Conservation (phyloP, 1,140 invertebrate genomes). For the fruit fly (Drosophila melanogaster) region Release_6_plus_ISO1_MT NT_033779.5:5084501-5085000, state of each 20-base stretch:
- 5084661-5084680: constrained; percentile 70
- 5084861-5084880: no score
- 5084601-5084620: not conserved
- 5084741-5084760: constrained; percentile 20
- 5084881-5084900: not conserved
- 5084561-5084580: constrained; percentile 26
- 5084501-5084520: constrained; percentile 11
- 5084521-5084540: constrained; percentile 70
- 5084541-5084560: constrained; percentile 67
- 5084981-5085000: constrained; percentile 6
- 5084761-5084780: constrained; percentile 9
- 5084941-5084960: constrained; percentile 31
- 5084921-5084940: constrained; percentile 11
- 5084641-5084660: constrained; percentile 36
- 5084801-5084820: no score
- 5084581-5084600: constrained; percentile 13
- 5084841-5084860: no score
- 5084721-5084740: constrained; percentile 74
- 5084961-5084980: constrained; percentile 20
- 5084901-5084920: constrained; percentile 17
- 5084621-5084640: constrained; percentile 70
- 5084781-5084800: not conserved
- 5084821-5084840: no score
- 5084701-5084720: constrained; percentile 51
- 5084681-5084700: constrained; percentile 14